A percentile compares a stretch with the other conserved stretches of the same genome.
Conservation (phyloP, 2,113 vertebrate genomes). For the Plestiodon gilberti region DNA sequence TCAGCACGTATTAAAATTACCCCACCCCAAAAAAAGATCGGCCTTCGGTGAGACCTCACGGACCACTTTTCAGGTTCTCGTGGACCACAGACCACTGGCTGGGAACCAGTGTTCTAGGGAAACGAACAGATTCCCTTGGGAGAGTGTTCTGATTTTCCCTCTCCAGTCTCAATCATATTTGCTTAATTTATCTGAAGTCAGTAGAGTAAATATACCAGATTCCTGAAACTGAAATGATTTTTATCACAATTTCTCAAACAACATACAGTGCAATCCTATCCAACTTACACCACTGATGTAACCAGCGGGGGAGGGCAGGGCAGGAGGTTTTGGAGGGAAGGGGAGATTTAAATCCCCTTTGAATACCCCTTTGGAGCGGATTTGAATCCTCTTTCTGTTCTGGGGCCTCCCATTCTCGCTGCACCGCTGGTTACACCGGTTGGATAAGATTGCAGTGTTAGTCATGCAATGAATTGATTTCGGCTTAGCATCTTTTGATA, state of each 20-base stretch:
- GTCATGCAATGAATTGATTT: conserved; percentile 6
- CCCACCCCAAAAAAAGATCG: too few species aligned
- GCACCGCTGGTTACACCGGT: too few species aligned
- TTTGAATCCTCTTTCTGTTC: too few species aligned
- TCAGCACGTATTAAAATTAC: too few species aligned
- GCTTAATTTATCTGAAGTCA: not conserved
- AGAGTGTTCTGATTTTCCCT: not conserved
- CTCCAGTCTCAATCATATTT: not conserved
- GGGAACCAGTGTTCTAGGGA: not conserved
- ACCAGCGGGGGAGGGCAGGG: too few species aligned
- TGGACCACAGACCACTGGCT: not conserved
- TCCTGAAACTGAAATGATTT: conserved; percentile 30
- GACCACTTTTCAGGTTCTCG: too few species aligned
- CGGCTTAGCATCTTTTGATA: conserved; percentile 33
- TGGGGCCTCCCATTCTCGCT: too few species aligned
- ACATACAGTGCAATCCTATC: too few species aligned
- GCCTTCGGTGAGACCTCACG: too few species aligned
- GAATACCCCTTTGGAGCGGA: too few species aligned
- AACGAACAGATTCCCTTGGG: not conserved
- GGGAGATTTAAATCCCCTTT: too few species aligned
- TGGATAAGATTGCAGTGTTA: not conserved
- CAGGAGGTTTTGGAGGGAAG: too few species aligned
- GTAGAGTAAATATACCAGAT: not conserved
- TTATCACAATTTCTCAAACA: conserved; percentile 3
- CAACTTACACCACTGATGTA: not conserved